These are phyloP conservation scores for Strix aluco DNA, from an alignment of 2,113 vertebrate genomes.

Conservation along the genomic window DNA sequence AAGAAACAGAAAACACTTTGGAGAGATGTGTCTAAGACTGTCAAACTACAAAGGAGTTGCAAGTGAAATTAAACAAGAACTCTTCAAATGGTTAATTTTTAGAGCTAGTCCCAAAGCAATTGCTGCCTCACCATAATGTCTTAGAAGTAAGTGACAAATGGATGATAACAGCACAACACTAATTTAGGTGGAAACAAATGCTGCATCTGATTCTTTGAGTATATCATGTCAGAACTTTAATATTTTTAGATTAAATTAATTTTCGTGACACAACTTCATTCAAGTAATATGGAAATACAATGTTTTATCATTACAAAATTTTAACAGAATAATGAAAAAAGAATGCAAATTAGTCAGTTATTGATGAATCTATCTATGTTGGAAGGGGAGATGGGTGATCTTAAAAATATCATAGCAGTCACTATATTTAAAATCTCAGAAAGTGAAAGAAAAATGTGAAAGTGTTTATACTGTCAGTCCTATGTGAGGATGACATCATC, in stretches of 20 bases:
- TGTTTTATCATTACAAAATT: background rate
- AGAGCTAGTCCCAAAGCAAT: background rate
- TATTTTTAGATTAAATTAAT: background rate
- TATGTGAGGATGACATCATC: background rate
- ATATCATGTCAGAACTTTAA: background rate
- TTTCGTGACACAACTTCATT: background rate
- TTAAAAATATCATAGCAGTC: background rate
- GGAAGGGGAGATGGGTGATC: background rate
- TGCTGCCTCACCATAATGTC: background rate
- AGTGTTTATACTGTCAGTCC: background rate
- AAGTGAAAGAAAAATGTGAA: background rate
- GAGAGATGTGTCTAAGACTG: background rate
- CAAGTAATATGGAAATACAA: background rate
- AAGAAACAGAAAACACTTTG: background rate
- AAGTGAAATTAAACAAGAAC: background rate
- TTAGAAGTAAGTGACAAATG: background rate
- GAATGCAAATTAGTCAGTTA: rapidly evolving
- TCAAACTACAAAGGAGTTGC: background rate
- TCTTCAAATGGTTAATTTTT: background rate
- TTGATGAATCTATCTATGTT: background rate
- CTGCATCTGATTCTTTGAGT: background rate
- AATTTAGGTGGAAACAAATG: background rate
- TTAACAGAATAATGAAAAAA: background rate
- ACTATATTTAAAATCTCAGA: background rate
- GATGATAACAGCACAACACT: background rate